Evolutionary conservation across 2,113 vertebrate genomes (phyloP).

Genomic region (Bambusicola thoracicus): DNA sequence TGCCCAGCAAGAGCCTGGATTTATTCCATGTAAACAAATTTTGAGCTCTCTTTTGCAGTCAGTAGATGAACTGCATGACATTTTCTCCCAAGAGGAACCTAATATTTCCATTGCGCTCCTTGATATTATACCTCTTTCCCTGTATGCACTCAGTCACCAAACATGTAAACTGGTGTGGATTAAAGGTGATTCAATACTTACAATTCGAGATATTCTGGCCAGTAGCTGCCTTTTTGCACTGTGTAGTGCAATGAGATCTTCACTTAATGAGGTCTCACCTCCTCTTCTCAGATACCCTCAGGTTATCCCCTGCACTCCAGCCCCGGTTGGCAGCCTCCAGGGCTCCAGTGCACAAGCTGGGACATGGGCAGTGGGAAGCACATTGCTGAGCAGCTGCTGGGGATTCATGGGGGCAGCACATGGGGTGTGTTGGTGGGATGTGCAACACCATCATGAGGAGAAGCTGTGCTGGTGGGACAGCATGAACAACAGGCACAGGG

Average conservation of each 20-base stretch:
- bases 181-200: not conserved
- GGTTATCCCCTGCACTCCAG: not conserved
- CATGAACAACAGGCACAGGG: not conserved
- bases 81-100: conserved; percentile 2
- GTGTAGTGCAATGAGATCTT: not conserved
- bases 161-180: not conserved
- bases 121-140: not conserved
- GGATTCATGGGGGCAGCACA: not conserved
- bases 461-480: not conserved
- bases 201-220: not conserved
- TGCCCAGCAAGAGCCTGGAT: not conserved
- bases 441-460: not conserved
- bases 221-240: not conserved
- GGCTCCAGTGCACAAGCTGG: not conserved
- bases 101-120: not conserved
- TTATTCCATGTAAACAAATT: not conserved
- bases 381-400: not conserved
- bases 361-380: not conserved
- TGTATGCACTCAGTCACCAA: not conserved
- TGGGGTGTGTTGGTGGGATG: not conserved
- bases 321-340: not conserved
- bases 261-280: not conserved
- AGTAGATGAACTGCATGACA: not conserved
- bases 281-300: not conserved
- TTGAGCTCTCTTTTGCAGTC: not conserved